Percentiles rank a stretch among this genome's conserved stretches.
Conservation (phyloP, 2,888 invertebrate genomes). For the Itoplectis maculator region DNA sequence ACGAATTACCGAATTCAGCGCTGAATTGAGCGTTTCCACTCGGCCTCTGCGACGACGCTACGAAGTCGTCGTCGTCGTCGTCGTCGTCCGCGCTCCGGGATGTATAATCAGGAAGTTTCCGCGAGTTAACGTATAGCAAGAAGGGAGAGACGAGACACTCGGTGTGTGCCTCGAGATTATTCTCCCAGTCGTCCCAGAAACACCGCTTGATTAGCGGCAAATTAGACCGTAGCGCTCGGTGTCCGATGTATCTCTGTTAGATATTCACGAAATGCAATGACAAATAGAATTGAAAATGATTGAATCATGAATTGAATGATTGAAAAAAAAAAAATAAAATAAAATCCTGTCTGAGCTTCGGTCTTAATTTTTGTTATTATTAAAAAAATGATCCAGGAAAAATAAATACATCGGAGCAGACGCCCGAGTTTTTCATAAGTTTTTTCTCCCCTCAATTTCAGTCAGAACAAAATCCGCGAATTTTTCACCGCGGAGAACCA, state of each 20-base stretch:
- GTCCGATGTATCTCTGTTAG: background rate
- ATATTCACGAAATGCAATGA: background rate
- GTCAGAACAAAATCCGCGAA: background rate
- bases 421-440: no score
- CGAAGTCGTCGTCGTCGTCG: conserved; percentile 51
- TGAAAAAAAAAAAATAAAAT: no score
- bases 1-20: conserved; percentile 62
- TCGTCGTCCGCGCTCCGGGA: conserved; percentile 9
- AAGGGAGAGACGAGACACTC: conserved; percentile 40
- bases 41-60: conserved; percentile 19
- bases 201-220: conserved; percentile 22
- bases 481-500: background rate
- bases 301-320: no score
- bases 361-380: no score
- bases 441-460: background rate
- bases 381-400: no score
- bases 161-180: conserved; percentile 36
- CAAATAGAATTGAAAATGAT: no score
- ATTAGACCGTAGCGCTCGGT: background rate
- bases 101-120: conserved; percentile 63
- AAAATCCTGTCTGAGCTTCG: no score
- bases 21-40: conserved; percentile 45
- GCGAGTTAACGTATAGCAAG: conserved; percentile 13
- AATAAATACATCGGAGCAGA: no score
- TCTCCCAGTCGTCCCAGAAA: conserved; percentile 20